Evolutionary conservation across 2,888 invertebrate species (phyloP), one percentile per base, ranked within the genome.

Genomic region (Tetragnatha montana): DNA sequence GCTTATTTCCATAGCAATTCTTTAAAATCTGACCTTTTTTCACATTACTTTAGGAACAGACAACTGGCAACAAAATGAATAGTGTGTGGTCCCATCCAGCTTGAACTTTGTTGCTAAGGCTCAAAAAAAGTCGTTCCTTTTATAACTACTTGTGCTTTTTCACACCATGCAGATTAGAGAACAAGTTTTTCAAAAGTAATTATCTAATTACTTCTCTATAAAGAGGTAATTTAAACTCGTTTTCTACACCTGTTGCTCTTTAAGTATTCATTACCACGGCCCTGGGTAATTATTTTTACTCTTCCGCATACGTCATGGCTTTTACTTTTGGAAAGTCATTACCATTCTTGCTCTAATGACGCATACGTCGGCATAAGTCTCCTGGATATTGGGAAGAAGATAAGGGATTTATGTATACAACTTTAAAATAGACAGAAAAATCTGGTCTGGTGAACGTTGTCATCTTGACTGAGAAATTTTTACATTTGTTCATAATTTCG

Each of bases 271-370:
- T 21, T 73, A 50, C 73, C n/a, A 50, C 47, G 73, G 73, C 21
- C 73, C 14, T 70, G 35, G 21, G 51, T 50, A 70, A 78, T 50
- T 78, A 85, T 78, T 69, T 69, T 17, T 22, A 84, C 47, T 60
- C 60, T 85, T 85, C 85, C 85, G 78, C 85, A 78, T 78, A 50
- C 85, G 85, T 78, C 78, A 78, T 17, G n/a, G 50, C n/a, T 17
- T 51, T 21, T 22, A 73, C 81, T 82, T 82, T 81, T 74, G 73
- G 73, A 82, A 35, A 82, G 73, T 82, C 73, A 82, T 73, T 73
- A 50, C 81, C 81, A 82, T 51, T n/a, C 50, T 8, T n/a, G n/a
- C n/a, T 22, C 50, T 78, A 51, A 17, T 12, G 51, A 73, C 73
- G 73, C 22, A 51, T 82, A 47, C 71, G 21, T 47, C 0, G 68